Conservation (phyloP, 2,888 invertebrate species). For the Erebia aethiops region DNA sequence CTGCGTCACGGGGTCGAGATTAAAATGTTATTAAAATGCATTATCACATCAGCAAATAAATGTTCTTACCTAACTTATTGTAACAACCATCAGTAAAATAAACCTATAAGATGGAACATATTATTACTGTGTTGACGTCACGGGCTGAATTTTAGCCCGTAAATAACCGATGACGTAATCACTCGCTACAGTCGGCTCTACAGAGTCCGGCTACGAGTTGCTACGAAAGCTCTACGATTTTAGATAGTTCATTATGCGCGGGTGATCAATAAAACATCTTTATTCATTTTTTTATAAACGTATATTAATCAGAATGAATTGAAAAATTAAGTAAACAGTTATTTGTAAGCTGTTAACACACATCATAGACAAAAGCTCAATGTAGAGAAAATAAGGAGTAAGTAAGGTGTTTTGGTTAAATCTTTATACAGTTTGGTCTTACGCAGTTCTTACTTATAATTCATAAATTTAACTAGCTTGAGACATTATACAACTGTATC, state of each 20-base stretch:
- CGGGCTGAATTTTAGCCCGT: neutral
- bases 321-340: conserved; percentile 46
- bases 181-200: neutral
- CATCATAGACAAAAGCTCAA: conserved; percentile 50
- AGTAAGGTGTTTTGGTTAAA: no score
- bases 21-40: no score
- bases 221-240: conserved; percentile 3
- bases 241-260: neutral
- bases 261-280: neutral
- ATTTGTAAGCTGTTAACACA: conserved; percentile 56
- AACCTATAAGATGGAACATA: no score
- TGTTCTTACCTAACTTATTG: no score
- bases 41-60: no score
- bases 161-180: conserved; percentile 2
- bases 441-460: conserved; percentile 14
- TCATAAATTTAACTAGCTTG: conserved; percentile 17
- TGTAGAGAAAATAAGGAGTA: conserved; percentile 42
- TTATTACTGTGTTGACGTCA: neutral
- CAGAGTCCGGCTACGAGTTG: neutral
- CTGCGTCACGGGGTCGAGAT: no score
- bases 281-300: conserved; percentile 55
- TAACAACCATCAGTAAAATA: no score
- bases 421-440: neutral
- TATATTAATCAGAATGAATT: conserved; percentile 60
- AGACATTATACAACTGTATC: conserved; percentile 28